phyloP scores from a whole-genome alignment of 2,888 invertebrate genomes.

The Elysia crispata region DNA sequence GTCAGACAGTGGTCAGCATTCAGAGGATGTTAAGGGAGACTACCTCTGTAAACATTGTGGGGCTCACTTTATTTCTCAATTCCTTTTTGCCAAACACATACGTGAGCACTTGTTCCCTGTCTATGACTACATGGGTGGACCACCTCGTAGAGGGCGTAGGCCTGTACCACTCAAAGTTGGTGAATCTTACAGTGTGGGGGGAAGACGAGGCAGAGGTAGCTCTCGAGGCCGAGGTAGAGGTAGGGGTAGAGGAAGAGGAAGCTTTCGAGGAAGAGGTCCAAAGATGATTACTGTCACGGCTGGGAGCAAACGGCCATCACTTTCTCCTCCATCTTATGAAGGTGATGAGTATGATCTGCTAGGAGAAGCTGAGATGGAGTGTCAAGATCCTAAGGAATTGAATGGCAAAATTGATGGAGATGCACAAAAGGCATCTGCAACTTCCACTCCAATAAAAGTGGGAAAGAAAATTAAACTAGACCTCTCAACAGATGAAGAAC shows the following conservation, averaged over 20 bases:
- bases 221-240: constrained; percentile 35
- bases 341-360: background rate
- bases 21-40: constrained; percentile 48
- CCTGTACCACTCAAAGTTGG: constrained; percentile 40
- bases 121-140: constrained; percentile 43
- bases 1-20: background rate
- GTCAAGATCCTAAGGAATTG: background rate
- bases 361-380: constrained; percentile 20
- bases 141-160: constrained; percentile 44
- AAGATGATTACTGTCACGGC: background rate
- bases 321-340: background rate
- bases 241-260: constrained; percentile 39
- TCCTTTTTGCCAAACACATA: constrained; percentile 62
- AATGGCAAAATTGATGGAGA: constrained; percentile 13
- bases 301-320: background rate
- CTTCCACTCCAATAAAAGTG: background rate
- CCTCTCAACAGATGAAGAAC: background rate
- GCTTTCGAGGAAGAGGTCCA: constrained; percentile 33
- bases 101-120: constrained; percentile 58
- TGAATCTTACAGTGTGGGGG: constrained; percentile 29
- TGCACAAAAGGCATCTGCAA: constrained; percentile 2
- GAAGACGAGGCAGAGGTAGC: background rate
- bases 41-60: constrained; percentile 62
- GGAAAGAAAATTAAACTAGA: background rate
- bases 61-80: constrained; percentile 56